Evolutionary conservation across 2,888 invertebrate genomes (phyloP), one percentile per base, ranked within the genome.

Genomic region (Buathra laborator): DNA sequence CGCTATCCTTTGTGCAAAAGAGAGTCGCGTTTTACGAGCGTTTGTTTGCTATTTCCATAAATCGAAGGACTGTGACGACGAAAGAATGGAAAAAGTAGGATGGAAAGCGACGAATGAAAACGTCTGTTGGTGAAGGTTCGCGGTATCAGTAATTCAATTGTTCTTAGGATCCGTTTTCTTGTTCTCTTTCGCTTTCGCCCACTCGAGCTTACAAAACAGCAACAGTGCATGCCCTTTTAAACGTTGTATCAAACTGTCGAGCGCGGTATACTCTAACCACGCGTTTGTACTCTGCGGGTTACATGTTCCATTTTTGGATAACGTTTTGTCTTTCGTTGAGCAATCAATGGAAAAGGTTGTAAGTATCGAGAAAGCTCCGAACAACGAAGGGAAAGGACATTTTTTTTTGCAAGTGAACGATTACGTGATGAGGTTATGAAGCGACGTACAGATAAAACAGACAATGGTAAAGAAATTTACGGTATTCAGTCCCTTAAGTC

Each of bases 111-210:
- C 12, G 14, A 6, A 32, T n/a, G 62, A 32, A 14, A 62, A 29
- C 62, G 32, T 62, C 62, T 62, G 62, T 14, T n/a, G 62, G 62
- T 29, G 62, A 62, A 62, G 62, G 32, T 24, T 32, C 29, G 62
- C n/a, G 62, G 32, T 62, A 62, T 29, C 62, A 7, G 29, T 62
- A 62, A 5, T 6, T 6, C 62, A 62, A 62, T 62, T 62, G 62
- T 62, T 29, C 32, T 32, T 62, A n/a, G 32, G 12, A 62, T 29
- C 62, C 10, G 53, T 53, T 59, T 24, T 59, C 59, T 29, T 24
- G 1, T 59, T 48, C 48, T n/a, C 48, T 37, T 37, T 37, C 37
- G 37, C 37, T 37, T 5, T 37, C 37, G 59, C 10, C 59, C 2
- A 29, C 59, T 59, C 59, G 5, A 29, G 19, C 24, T 7, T 29